Conservation (phyloP, 2,888 invertebrate genomes). For the Notocelia uddmanniana region DNA sequence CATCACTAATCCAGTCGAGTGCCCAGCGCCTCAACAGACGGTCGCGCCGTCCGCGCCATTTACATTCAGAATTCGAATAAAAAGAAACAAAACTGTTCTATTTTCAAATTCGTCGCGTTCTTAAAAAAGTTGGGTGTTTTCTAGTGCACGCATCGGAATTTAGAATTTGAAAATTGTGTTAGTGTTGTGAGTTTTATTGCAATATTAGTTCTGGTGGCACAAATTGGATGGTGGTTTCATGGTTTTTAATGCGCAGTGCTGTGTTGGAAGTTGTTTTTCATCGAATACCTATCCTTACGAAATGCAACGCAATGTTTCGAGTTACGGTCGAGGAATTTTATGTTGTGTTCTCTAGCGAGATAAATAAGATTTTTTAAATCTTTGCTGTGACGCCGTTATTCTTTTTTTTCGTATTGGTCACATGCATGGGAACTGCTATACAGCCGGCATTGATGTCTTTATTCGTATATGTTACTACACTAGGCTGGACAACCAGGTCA, state of each 20-base stretch:
- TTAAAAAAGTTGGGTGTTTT: slow-evolving; percentile 33
- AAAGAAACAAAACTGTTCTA: slow-evolving; percentile 26
- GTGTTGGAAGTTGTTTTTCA: slow-evolving; percentile 27
- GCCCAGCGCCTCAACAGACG: slow-evolving; percentile 62
- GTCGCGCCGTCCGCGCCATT: slow-evolving; percentile 63
- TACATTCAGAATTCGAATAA: slow-evolving; percentile 51
- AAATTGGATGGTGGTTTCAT: slow-evolving; percentile 52
- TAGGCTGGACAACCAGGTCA: slow-evolving; percentile 4
- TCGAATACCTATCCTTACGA: slow-evolving; percentile 20
- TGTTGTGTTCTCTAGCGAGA: slow-evolving; percentile 31
- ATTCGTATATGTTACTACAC: neutral
- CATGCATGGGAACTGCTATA: neutral
- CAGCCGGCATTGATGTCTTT: neutral
- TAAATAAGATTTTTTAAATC: slow-evolving; percentile 31
- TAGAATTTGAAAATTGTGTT: slow-evolving; percentile 17
- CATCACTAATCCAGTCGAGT: slow-evolving; percentile 72
- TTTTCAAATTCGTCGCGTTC: slow-evolving; percentile 37
- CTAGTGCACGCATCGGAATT: slow-evolving; percentile 37
- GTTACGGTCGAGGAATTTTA: slow-evolving; percentile 26
- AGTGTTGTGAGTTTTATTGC: slow-evolving; percentile 46
- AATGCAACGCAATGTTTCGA: slow-evolving; percentile 5
- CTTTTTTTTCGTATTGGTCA: neutral
- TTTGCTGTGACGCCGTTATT: neutral
- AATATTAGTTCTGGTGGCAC: slow-evolving; percentile 67
- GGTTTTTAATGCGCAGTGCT: slow-evolving; percentile 49